Base-by-base conservation (phyloP, 2,113 vertebrate species). In the Archocentrus centrarchus region DNA sequence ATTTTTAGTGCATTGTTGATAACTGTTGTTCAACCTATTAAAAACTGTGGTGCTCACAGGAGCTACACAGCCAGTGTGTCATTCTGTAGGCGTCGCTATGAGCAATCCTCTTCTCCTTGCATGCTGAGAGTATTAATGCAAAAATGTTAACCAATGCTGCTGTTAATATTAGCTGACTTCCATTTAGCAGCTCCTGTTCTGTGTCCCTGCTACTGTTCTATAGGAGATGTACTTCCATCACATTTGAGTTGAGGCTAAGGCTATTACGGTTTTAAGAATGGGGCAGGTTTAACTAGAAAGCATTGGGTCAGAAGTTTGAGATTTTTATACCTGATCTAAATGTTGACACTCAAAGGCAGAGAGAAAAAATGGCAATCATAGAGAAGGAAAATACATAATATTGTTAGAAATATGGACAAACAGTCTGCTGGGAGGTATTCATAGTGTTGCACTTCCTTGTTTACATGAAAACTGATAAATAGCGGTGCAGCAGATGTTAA, bases 221-320 rank as follows among this genome's bases (percentile, higher is more conserved):
- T 32, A 73, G 53, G 5, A 7, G 0, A 27, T 0, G 18, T 55
- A 47, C 2, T 0, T 32, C 14, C 14, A 0, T 68, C 27, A 53
- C 44, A 32, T 32, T 30, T 50, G 3, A 20, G 10, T 18, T 20
- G 24, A 32, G 18, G 22, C 0, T 0, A 2, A 53, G 44, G 66
- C 20, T 32, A 47, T 27, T 73, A 53, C 9, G 20, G 24, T 70
- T 70, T 3, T 70, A 6, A 0, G 0, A 53, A 73, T 32, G 27
- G 15, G 27, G 66, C 17, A 32, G 27, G 10, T 73, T n/a, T 17
- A 73, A 32, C 17, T 32, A n/a, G 17, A 73, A 53, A 47, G 13
- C 13, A 47, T 15, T 6, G 5, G 11, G 13, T 47, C 5, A 11
- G 3, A 44, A 13, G 41, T 44, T 14, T 14, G 44, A 0, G 17